Evolutionary conservation across 2,113 vertebrate genomes (phyloP).

Genomic region (Orthonyx spaldingii): DNA sequence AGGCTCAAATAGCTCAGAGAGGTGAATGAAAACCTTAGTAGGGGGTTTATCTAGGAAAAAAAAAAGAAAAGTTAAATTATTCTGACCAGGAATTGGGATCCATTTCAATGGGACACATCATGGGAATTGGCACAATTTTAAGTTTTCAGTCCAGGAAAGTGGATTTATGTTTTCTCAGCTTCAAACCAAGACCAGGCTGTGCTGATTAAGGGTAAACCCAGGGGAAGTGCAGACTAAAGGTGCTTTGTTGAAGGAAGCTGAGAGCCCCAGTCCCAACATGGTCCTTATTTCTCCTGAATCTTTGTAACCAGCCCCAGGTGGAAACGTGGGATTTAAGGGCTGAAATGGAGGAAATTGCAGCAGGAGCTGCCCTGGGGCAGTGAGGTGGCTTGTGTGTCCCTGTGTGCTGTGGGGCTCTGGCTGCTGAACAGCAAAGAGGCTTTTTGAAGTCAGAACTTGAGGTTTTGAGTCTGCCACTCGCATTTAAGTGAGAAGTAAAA

Average conservation of each 20-base stretch:
- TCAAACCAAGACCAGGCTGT: background rate
- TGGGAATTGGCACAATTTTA: background rate
- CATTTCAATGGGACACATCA: background rate
- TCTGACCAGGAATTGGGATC: background rate
- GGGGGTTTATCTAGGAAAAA: background rate
- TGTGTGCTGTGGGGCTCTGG: background rate
- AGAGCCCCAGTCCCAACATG: background rate
- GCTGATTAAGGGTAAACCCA: background rate
- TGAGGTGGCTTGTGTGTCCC: background rate
- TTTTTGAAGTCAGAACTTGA: background rate
- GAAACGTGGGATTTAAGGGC: background rate
- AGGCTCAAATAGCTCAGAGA: background rate
- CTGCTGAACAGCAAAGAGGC: background rate
- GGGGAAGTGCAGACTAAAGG: background rate
- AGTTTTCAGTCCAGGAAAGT: background rate
- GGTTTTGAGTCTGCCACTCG: background rate
- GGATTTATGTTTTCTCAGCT: background rate
- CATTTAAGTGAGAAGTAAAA: background rate
- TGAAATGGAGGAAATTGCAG: background rate
- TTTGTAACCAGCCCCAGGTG: background rate
- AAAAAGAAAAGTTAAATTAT: background rate
- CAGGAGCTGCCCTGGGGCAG: background rate
- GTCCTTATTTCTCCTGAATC: background rate
- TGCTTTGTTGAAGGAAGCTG: background rate
- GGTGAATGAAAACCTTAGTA: background rate